phyloP scores from a whole-genome alignment of 2,113 vertebrate species.

The Pantherophis guttatus region DNA sequence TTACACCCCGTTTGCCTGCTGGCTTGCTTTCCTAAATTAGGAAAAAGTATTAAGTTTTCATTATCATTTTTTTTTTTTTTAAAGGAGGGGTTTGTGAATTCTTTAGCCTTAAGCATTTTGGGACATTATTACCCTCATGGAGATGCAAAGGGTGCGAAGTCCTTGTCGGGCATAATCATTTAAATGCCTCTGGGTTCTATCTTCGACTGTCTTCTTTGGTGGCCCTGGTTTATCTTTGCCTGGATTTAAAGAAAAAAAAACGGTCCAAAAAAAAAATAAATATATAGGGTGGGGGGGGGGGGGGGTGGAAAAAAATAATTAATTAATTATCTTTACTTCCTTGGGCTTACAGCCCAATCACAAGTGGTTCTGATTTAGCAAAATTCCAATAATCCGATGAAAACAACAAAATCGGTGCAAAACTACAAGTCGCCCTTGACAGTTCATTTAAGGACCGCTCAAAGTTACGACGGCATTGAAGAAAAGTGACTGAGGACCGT shows the following conservation, averaged over 20 bases:
- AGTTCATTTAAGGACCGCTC: no score
- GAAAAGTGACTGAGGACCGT: no score
- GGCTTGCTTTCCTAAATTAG: background rate
- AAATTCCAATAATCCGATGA: background rate
- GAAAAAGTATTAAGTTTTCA: background rate
- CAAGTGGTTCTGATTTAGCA: background rate
- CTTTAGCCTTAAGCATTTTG: background rate
- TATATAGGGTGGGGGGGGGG: background rate
- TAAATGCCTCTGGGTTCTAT: conserved; percentile 83
- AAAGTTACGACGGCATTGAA: no score
- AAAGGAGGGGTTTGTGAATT: background rate
- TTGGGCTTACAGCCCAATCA: background rate
- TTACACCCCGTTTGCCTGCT: no score
- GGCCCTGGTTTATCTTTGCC: conserved; percentile 48
- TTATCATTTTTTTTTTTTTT: background rate
- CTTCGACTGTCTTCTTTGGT: conserved; percentile 63
- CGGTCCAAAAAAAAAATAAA: background rate
- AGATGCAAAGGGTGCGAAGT: conserved; percentile 90
- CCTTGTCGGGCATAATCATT: conserved; percentile 86
- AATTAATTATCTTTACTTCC: background rate
- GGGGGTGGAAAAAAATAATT: accelerated
- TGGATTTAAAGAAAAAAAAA: conserved; percentile 35
- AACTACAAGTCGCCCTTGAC: no score
- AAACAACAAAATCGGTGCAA: no score
- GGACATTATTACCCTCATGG: conserved; percentile 80